Base-by-base conservation (phyloP, 2,888 invertebrate species). In the Trichopria drosophilae region DNA sequence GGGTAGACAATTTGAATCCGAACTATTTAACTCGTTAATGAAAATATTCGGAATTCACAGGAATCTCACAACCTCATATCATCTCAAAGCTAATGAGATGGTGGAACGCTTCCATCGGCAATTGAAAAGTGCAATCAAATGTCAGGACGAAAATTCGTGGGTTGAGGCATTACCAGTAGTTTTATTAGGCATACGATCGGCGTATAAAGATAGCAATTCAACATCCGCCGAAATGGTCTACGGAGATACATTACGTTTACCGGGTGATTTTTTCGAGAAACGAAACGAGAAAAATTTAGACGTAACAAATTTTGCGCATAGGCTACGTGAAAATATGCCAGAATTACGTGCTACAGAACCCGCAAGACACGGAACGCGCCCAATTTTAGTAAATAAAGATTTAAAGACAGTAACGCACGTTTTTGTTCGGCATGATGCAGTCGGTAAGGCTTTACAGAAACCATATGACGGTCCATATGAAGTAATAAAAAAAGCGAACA, bases 141-240 rank as follows among this genome's bases (percentile, higher is more conserved):
- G n/a, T n/a, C n/a, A n/a, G n/a, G n/a, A n/a, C n/a, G n/a, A n/a
- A n/a, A n/a, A n/a, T n/a, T n/a, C n/a, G n/a, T n/a, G n/a, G n/a
- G n/a, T n/a, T n/a, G n/a, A n/a, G n/a, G 36, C 31, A 3, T 51
- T 66, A 3, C 61, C 64, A 3, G 37, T 51, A 1, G 58, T 65
- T 12, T 50, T 65, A 2, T 42, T 65, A 4, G 65, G 63, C 6
- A 59, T 67, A 3, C 48, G 64, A 22, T 34, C 57, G 12, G 62
- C 64, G 2, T 64, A 65, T 16, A 41, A 58, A 1, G 72, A 72
- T 12, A 49, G 71, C 4, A 16, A 40, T n/a, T 24, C 58, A 5
- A 58, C 64, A 1, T 7, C 61, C 12, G 65, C 65, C 0, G 64
- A 67, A 35, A 22, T 65, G 0, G 61, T 62, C 0, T 66, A 61